These are phyloP conservation scores for Chromis chromis DNA, from an alignment of 2,797 vertebrate species.

Conservation along the genomic window DNA sequence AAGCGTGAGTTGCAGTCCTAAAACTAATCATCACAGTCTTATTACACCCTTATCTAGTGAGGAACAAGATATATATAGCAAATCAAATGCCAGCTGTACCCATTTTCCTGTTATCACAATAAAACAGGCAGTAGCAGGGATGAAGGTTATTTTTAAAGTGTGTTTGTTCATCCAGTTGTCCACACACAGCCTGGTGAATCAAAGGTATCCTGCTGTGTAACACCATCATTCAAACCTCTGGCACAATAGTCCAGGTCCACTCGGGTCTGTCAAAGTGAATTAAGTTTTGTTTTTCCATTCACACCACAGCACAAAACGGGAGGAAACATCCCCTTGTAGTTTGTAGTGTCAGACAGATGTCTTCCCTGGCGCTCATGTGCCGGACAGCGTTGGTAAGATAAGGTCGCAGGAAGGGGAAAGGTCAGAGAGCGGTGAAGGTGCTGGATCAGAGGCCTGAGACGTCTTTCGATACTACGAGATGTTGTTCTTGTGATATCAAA, in stretches of 20 bases:
- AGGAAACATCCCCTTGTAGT: constrained; percentile 56
- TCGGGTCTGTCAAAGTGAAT: constrained; percentile 36
- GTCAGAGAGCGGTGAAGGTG: constrained; percentile 63
- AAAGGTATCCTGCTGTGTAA: constrained; percentile 11
- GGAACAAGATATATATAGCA: background rate
- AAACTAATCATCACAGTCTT: too few species aligned
- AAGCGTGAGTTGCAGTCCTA: too few species aligned
- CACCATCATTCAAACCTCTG: constrained; percentile 23
- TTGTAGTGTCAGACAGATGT: constrained; percentile 47
- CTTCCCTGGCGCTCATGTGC: constrained; percentile 38
- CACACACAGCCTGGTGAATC: background rate
- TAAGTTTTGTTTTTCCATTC: constrained; percentile 58
- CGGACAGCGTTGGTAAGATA: constrained; percentile 33
- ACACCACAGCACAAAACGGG: constrained; percentile 31
- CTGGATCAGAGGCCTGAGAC: constrained; percentile 25
- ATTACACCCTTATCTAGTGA: too few species aligned
- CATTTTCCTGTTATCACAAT: background rate
- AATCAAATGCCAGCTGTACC: background rate
- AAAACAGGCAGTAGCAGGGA: background rate
- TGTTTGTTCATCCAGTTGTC: background rate
- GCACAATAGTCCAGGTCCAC: constrained; percentile 30
- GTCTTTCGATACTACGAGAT: constrained; percentile 38
- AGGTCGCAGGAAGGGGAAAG: constrained; percentile 65
- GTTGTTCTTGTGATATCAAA: constrained; percentile 39
- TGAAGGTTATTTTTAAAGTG: constrained; percentile 6